Evolutionary conservation across 2,797 vertebrate species (phyloP).

Genomic region (Varecia variegata): DNA sequence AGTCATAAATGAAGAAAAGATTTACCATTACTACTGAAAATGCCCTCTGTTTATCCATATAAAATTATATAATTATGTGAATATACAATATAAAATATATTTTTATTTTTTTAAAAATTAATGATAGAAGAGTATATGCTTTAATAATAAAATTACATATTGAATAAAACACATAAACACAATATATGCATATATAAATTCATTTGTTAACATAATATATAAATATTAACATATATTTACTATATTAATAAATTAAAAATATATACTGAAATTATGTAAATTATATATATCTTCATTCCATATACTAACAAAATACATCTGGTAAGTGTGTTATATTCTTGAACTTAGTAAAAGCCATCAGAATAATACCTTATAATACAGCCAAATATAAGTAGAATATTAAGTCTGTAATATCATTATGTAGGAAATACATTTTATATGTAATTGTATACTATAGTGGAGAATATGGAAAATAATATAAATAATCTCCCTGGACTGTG

Average conservation of each 20-base stretch:
- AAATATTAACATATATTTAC: neutral
- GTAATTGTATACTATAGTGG: neutral
- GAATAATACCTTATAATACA: neutral
- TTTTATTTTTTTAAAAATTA: slow-evolving; percentile 28
- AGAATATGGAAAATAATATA: neutral
- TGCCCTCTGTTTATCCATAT: neutral
- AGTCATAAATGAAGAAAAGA: neutral
- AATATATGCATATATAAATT: neutral
- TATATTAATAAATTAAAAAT: neutral
- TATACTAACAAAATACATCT: neutral
- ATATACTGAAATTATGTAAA: neutral
- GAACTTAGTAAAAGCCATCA: neutral
- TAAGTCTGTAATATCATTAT: neutral
- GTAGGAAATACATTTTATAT: neutral
- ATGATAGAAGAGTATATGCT: neutral
- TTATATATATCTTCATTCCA: neutral
- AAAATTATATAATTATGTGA: neutral
- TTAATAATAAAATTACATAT: neutral
- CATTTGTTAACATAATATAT: neutral
- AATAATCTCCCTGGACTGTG: neutral
- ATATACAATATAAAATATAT: neutral
- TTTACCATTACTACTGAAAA: neutral
- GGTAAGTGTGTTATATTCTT: neutral
- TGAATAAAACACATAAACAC: neutral
- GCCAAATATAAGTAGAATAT: neutral